These are phyloP conservation scores for Camptogramma bilineatum DNA, from an alignment of 2,888 invertebrate species.

Conservation along the genomic window DNA sequence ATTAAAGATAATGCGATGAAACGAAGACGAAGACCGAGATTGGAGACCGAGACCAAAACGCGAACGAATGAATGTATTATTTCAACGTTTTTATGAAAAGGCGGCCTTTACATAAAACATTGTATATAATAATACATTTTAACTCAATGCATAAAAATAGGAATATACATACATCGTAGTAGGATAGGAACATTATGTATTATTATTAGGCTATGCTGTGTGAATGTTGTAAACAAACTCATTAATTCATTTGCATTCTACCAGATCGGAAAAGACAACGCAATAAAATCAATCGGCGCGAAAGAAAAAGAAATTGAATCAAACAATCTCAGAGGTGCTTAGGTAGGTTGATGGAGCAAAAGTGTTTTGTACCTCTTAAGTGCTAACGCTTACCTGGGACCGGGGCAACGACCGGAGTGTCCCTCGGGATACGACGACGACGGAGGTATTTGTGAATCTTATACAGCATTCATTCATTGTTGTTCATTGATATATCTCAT, in stretches of 20 bases:
- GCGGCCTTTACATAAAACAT: too few species aligned
- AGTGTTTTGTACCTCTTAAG: conserved; percentile 15
- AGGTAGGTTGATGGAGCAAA: conserved; percentile 22
- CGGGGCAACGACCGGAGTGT: conserved; percentile 18
- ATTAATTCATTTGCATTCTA: neutral
- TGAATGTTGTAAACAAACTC: too few species aligned
- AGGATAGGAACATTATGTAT: too few species aligned
- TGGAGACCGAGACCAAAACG: too few species aligned
- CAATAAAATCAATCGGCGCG: neutral
- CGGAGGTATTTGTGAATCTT: conserved; percentile 13
- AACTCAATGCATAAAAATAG: too few species aligned
- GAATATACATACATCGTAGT: too few species aligned
- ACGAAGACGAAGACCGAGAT: too few species aligned
- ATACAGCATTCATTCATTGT: conserved; percentile 19
- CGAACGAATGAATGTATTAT: too few species aligned
- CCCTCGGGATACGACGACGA: conserved; percentile 7
- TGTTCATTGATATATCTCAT: conserved; percentile 9
- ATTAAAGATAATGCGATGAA: too few species aligned
- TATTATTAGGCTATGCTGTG: too few species aligned
- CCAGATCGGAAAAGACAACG: neutral
- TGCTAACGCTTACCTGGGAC: conserved; percentile 15
- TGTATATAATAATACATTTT: too few species aligned
- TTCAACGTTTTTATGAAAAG: too few species aligned
- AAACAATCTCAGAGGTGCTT: conserved; percentile 5
- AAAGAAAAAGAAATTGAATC: neutral